Percentiles rank a stretch among this genome's conserved stretches.
phyloP scores from a whole-genome alignment of 1,140 invertebrate genomes.

The Halictus rubicundus region DNA sequence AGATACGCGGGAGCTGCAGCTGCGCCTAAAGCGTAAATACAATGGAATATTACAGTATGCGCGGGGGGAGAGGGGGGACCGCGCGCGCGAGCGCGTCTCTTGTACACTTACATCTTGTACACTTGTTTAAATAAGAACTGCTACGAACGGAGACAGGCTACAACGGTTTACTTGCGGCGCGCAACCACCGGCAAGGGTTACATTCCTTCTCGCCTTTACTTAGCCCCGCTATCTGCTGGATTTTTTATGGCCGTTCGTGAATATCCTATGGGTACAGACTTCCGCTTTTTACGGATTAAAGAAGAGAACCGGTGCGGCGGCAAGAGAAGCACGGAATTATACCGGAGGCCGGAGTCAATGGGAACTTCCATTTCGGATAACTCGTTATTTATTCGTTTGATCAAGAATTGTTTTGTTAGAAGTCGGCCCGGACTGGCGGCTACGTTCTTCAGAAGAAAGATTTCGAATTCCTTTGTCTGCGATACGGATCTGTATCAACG shows the following conservation, averaged over 20 bases:
- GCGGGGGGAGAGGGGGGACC: too few species aligned
- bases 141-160: not conserved
- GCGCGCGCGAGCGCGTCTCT: not conserved
- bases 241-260: not conserved
- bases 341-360: too few species aligned
- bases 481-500: too few species aligned
- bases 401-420: too few species aligned
- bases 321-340: not conserved
- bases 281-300: not conserved
- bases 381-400: too few species aligned
- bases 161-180: not conserved
- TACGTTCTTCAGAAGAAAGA: too few species aligned
- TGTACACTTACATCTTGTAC: too few species aligned
- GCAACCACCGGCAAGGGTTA: not conserved
- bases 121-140: conserved; percentile 6
- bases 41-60: not conserved
- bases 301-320: not conserved
- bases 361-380: too few species aligned
- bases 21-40: conserved; percentile 51
- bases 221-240: not conserved
- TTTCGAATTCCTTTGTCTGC: too few species aligned
- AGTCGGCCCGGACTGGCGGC: too few species aligned
- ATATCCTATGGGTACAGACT: not conserved
- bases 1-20: conserved; percentile 33
- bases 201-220: not conserved